Evolutionary conservation across 2,888 invertebrate species (phyloP).

Genomic region (Xestia sexstrigata): DNA sequence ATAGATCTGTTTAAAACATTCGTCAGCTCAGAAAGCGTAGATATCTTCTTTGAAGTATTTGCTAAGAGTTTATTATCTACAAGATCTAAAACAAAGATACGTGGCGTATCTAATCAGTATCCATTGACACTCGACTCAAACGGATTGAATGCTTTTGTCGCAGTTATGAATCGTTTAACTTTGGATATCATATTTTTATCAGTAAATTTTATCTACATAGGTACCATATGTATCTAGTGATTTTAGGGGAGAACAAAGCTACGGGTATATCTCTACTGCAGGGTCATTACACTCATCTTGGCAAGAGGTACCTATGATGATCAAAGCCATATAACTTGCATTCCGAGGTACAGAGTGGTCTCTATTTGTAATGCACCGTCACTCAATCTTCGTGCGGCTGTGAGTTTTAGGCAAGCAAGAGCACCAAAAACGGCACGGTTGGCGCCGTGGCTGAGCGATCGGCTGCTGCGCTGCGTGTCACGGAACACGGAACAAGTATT

Average conservation of each 20-base stretch:
- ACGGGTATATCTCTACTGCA: background rate
- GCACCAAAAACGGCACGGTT: background rate
- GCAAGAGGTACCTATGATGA: background rate
- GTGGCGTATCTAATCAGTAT: conserved; percentile 30
- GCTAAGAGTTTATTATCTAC: conserved; percentile 25
- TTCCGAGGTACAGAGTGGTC: background rate
- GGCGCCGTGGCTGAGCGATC: background rate
- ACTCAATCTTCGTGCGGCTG: background rate
- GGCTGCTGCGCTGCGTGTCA: background rate
- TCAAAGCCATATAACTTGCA: background rate
- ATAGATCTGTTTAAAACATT: background rate
- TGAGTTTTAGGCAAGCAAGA: background rate
- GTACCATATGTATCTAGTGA: background rate
- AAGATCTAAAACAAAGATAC: conserved; percentile 30
- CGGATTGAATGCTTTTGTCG: background rate
- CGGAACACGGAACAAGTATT: too few species aligned
- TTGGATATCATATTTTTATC: conserved; percentile 17
- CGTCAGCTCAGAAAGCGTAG: background rate
- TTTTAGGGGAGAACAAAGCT: background rate
- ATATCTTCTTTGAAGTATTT: background rate
- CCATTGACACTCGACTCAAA: conserved; percentile 16
- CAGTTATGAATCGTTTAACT: conserved; percentile 27
- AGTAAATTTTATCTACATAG: background rate
- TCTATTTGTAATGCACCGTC: background rate
- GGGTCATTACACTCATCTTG: background rate